Percentiles rank a stretch among this genome's conserved stretches.
Conservation (phyloP, 2,797 vertebrate species). For the Rallus crepitans region DNA sequence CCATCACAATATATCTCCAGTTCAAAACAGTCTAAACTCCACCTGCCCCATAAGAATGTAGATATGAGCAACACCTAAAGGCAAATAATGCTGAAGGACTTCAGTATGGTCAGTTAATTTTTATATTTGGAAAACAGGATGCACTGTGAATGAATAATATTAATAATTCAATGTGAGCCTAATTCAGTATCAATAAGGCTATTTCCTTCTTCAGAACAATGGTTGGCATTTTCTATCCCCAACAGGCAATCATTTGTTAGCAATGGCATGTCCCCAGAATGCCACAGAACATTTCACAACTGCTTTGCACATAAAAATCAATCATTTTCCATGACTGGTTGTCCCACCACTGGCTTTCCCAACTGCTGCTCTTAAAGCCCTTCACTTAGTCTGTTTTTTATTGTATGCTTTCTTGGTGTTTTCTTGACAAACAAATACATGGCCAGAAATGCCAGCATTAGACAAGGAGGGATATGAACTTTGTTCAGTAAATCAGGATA, state of each 20-base stretch:
- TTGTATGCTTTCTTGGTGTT: slow-evolving; percentile 1
- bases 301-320: slow-evolving; percentile 61
- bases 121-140: slow-evolving; percentile 54
- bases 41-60: not conserved
- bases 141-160: slow-evolving; percentile 41
- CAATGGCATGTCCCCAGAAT: slow-evolving; percentile 68
- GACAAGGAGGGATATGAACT: slow-evolving; percentile 3
- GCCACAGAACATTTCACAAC: slow-evolving; percentile 70
- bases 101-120: not conserved
- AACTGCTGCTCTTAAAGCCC: not conserved
- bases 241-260: slow-evolving; percentile 62
- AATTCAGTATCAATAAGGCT: slow-evolving; percentile 70
- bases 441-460: not conserved
- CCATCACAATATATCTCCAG: not conserved
- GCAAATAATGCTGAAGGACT: not conserved
- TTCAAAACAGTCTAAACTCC: not conserved
- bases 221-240: slow-evolving; percentile 69
- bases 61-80: not conserved
- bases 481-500: not conserved
- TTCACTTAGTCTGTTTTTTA: slow-evolving; percentile 27
- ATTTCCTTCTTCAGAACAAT: slow-evolving; percentile 72
- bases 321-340: slow-evolving; percentile 50
- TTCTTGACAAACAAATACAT: slow-evolving; percentile 54
- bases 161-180: slow-evolving; percentile 53
- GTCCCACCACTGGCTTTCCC: slow-evolving; percentile 39